These are phyloP conservation scores for Campoplex capitator DNA, from an alignment of 2,888 invertebrate genomes.

Conservation along the genomic window DNA sequence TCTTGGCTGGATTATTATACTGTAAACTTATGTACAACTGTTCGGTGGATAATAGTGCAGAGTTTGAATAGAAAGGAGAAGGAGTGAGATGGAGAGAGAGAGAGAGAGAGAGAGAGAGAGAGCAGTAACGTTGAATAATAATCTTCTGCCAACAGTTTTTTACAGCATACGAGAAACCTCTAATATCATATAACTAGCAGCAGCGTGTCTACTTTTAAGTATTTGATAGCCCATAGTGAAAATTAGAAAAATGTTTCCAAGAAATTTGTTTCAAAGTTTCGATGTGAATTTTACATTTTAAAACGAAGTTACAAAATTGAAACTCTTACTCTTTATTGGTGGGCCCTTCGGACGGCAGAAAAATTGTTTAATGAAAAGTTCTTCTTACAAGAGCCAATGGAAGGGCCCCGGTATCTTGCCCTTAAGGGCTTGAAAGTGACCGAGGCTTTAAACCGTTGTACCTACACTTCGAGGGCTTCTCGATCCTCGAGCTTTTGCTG, in stretches of 20 bases:
- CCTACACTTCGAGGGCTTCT: conserved; percentile 41
- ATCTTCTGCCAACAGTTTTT: conserved; percentile 36
- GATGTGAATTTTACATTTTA: not conserved
- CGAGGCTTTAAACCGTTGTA: conserved; percentile 26
- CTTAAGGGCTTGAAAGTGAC: not conserved
- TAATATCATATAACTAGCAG: conserved; percentile 39
- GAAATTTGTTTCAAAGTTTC: not conserved
- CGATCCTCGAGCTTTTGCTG: conserved; percentile 33
- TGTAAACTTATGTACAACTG: conserved; percentile 49
- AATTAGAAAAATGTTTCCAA: not conserved
- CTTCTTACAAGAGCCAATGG: not conserved
- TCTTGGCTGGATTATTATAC: conserved; percentile 32
- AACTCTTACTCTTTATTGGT: no score
- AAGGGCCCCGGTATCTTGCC: not conserved
- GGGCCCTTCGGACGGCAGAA: not conserved
- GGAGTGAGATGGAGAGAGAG: conserved; percentile 25
- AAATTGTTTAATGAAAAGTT: conserved; percentile 30
- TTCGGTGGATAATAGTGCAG: conserved; percentile 31
- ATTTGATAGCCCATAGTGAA: not conserved
- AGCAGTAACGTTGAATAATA: conserved; percentile 37
- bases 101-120: conserved; percentile 22
- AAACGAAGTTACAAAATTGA: not conserved
- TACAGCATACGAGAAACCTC: conserved; percentile 25
- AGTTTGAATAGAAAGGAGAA: conserved; percentile 37
- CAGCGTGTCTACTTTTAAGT: conserved; percentile 1